These are phyloP conservation scores for Drosophila sechellia DNA, from an alignment of 1,140 invertebrate species.

Conservation along the genomic window DNA sequence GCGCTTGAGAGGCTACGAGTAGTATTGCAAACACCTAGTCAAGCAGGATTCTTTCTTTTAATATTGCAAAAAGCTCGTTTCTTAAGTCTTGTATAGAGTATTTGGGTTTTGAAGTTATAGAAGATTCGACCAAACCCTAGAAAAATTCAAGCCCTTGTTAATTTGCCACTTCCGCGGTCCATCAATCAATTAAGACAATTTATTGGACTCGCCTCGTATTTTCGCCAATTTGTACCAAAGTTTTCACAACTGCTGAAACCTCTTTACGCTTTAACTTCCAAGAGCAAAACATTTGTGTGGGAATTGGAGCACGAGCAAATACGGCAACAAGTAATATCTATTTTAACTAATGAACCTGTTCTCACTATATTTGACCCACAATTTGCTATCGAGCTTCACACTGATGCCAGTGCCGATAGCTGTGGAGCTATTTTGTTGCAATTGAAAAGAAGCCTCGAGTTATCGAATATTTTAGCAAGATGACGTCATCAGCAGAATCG, in stretches of 20 bases:
- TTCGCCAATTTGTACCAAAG: too few relatives aligned
- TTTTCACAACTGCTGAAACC: too few relatives aligned
- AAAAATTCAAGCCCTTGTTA: too few relatives aligned
- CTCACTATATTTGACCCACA: not conserved
- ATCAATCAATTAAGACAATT: not conserved
- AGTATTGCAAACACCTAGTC: too few relatives aligned
- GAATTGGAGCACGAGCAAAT: not conserved
- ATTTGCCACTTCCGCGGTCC: not conserved
- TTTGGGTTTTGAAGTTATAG: too few relatives aligned
- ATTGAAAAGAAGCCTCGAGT: conserved; percentile 11
- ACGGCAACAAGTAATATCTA: not conserved
- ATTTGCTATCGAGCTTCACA: conserved; percentile 5
- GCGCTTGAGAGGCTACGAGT: not conserved
- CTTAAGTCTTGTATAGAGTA: not conserved
- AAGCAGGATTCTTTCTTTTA: too few relatives aligned
- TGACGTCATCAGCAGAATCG: conserved; percentile 10
- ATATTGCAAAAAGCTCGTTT: too few relatives aligned
- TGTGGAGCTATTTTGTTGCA: conserved; percentile 20
- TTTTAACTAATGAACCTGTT: not conserved
- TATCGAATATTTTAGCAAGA: conserved; percentile 19
- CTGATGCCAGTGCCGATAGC: conserved; percentile 7
- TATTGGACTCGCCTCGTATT: too few relatives aligned
- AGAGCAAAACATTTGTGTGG: too few relatives aligned
- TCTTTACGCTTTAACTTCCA: too few relatives aligned
- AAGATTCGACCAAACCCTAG: too few relatives aligned